phyloP scores from a whole-genome alignment of 2,888 invertebrate species.

The Cyrtodaria siliqua region DNA sequence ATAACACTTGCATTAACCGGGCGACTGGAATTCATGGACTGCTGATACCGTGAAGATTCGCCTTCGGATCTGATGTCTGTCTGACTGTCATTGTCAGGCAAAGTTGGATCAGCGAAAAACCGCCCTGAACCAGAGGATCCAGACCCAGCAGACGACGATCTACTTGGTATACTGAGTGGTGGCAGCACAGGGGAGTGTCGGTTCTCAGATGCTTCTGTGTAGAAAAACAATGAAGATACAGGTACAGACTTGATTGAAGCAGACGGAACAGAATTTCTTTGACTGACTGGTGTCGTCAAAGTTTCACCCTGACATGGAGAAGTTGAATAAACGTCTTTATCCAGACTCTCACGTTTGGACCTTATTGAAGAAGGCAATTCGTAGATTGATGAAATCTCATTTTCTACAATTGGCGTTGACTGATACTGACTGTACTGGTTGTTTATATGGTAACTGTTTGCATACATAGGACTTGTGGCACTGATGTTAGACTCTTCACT shows the following conservation, averaged over 20 bases:
- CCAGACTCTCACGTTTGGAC: slow-evolving; percentile 39
- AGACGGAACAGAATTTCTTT: no score
- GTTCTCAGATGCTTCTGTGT: not conserved
- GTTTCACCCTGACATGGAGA: slow-evolving; percentile 5
- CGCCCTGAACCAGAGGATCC: slow-evolving; percentile 36
- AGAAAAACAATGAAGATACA: slow-evolving; percentile 17
- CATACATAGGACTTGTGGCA: slow-evolving; percentile 36
- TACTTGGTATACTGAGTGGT: slow-evolving; percentile 41
- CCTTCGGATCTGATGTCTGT: slow-evolving; percentile 20
- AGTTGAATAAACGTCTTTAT: slow-evolving; percentile 29
- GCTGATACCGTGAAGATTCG: slow-evolving; percentile 1
- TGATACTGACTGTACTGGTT: slow-evolving; percentile 23
- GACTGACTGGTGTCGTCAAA: not conserved
- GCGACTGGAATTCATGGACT: slow-evolving; percentile 20
- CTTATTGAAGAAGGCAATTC: slow-evolving; percentile 13
- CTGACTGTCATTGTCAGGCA: slow-evolving; percentile 8
- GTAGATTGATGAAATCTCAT: slow-evolving; percentile 53
- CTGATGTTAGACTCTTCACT: slow-evolving; percentile 59
- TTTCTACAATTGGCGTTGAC: slow-evolving; percentile 49
- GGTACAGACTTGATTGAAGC: not conserved
- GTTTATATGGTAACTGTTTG: slow-evolving; percentile 5
- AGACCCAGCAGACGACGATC: slow-evolving; percentile 26
- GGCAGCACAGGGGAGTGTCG: slow-evolving; percentile 36
- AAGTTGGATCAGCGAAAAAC: slow-evolving; percentile 47
- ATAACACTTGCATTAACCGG: slow-evolving; percentile 18